Percentiles rank a stretch among this genome's conserved stretches.
Evolutionary conservation across 2,797 vertebrate species (phyloP).

Genomic region (Calcarius lapponicus): DNA sequence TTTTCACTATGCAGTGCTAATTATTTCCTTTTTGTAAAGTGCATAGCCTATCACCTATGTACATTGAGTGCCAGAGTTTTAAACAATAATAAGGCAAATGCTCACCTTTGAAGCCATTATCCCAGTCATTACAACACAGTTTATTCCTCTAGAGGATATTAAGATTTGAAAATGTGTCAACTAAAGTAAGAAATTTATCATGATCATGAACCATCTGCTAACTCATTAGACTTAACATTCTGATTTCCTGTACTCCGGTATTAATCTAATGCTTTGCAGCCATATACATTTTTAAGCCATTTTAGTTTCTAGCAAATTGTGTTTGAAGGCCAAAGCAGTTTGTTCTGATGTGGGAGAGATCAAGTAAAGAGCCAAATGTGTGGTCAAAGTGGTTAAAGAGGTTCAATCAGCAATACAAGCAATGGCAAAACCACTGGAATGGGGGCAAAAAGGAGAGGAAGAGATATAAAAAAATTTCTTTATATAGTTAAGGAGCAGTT

Average conservation of each 20-base stretch:
- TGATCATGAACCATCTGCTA: constrained; percentile 70
- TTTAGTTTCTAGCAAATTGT: constrained; percentile 34
- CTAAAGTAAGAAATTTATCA: constrained; percentile 73
- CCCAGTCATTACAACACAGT: constrained; percentile 76
- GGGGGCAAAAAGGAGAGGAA: not conserved
- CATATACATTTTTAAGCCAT: constrained; percentile 53
- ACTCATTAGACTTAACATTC: constrained; percentile 71
- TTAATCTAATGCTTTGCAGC: constrained; percentile 58
- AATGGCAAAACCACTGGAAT: not conserved
- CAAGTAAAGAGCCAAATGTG: not conserved
- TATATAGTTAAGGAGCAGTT: not conserved
- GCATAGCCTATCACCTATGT: constrained; percentile 71
- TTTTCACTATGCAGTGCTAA: constrained; percentile 54
- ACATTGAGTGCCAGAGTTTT: constrained; percentile 65
- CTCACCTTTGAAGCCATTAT: constrained; percentile 76
- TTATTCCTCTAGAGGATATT: constrained; percentile 77
- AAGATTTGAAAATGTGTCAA: constrained; percentile 80
- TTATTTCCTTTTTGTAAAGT: constrained; percentile 70
- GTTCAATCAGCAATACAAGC: not conserved
- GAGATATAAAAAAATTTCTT: not conserved
- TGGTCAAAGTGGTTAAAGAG: constrained; percentile 2
- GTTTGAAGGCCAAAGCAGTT: constrained; percentile 41
- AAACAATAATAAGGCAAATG: constrained; percentile 71
- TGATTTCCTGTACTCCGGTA: constrained; percentile 55
- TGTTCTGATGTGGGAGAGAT: constrained; percentile 38